Evolutionary conservation across 2,888 invertebrate species (phyloP).

Genomic region (Aquatica leii): DNA sequence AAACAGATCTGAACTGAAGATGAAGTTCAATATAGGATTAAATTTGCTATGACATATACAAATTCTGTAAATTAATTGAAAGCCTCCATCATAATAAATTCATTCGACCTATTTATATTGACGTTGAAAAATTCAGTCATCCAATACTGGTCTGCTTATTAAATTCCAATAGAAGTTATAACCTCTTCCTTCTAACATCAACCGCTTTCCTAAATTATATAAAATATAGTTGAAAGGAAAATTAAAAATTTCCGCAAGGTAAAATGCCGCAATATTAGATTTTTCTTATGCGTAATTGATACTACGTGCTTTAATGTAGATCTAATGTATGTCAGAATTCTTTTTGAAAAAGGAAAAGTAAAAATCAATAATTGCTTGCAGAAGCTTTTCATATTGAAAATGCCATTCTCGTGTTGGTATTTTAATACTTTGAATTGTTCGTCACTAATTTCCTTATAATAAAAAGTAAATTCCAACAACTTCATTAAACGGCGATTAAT

Average conservation of each 20-base stretch:
- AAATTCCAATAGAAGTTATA: constrained; percentile 33
- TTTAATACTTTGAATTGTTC: constrained; percentile 23
- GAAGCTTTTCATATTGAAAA: constrained; percentile 23
- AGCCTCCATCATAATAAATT: constrained; percentile 10
- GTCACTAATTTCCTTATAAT: constrained; percentile 11
- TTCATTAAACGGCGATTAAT: not conserved
- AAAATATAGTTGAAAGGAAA: constrained; percentile 13
- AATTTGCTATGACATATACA: too few species aligned
- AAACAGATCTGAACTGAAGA: too few species aligned
- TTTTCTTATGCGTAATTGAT: too few species aligned
- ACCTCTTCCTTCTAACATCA: constrained; percentile 10
- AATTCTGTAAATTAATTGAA: too few species aligned
- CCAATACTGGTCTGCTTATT: constrained; percentile 31
- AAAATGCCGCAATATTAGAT: too few species aligned
- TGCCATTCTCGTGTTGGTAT: constrained; percentile 25
- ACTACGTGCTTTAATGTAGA: not conserved
- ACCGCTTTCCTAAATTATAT: constrained; percentile 15
- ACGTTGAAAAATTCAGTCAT: constrained; percentile 24
- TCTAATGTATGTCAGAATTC: not conserved
- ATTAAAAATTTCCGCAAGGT: too few species aligned
- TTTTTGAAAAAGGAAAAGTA: constrained; percentile 8
- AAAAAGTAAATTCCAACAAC: constrained; percentile 14
- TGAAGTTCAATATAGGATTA: too few species aligned
- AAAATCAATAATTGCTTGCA: constrained; percentile 6
- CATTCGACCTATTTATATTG: constrained; percentile 26